Base-by-base conservation (phyloP, 1,140 invertebrate genomes). In the Zaprionus lachaisei region DNA sequence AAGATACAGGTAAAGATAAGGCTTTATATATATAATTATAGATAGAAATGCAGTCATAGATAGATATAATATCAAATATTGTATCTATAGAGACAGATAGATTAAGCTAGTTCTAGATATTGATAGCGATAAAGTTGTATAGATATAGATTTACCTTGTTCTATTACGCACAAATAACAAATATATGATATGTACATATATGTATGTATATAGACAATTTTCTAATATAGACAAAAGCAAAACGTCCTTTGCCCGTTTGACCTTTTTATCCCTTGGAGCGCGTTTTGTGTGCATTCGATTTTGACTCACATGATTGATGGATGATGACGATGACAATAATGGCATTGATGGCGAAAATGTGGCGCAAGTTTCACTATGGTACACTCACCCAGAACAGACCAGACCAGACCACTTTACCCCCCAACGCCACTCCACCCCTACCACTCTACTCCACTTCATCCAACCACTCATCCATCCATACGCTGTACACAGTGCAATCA, bases 301-400 rank as follows among this genome's bases (percentile, higher is more conserved):
- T 71, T 34, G 37, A 44, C 60, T 70, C 57, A 58, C 17, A 71
- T 75, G 67, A 64, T 71, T 75, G 72, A 75, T 75, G 67, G 60
- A 41, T 64, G 67, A 73, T 61, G 65, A 69, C 54, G 28, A 56
- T 28, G 56, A 31, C 56, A 58, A 67, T 57, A 54, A 38, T 31
- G 28, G 37, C 31, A 17, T 68, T 69, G 37, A 55, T 61, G 26
- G 22, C 51, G 2, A 51, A 54, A 31, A 69, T 37, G 56, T 38
- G 65, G 44, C 11, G 34, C 47, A 55, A 38, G 22, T 20, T 58
- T 34, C 20, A 47, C 38, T 38, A 38, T 14, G 20, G 17, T 11
- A 11, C 61, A 31, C 26, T 14, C 28, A 37, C 28, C 17, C 41
- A 47, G 41, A 9, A 7, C 41, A 12, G 4, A 37, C 11, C 41